A percentile compares a stretch with the other conserved stretches of the same genome.
Conservation (phyloP, 2,888 invertebrate species). For the Balanococcus diminutus region DNA sequence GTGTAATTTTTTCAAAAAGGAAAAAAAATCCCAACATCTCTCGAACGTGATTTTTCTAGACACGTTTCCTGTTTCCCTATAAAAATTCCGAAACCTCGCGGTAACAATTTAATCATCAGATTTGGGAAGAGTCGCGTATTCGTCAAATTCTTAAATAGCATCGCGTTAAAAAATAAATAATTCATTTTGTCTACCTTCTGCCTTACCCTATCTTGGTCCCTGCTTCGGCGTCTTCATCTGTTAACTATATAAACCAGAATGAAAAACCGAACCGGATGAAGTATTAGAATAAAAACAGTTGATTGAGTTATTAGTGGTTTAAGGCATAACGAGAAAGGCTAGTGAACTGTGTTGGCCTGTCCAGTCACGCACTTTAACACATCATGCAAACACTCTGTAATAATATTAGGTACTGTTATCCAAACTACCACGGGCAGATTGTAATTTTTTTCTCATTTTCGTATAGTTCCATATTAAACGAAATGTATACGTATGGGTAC, state of each 20-base stretch:
- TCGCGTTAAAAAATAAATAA: constrained; percentile 27
- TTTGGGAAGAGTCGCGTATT: background rate
- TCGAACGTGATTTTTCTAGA: background rate
- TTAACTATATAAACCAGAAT: constrained; percentile 18
- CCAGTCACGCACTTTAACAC: constrained; percentile 49
- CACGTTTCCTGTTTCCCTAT: background rate
- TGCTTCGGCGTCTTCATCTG: background rate
- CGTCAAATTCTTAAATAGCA: constrained; percentile 29
- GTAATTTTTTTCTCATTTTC: constrained; percentile 6
- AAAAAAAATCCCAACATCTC: background rate
- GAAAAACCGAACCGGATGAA: constrained; percentile 46
- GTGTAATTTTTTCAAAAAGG: constrained; percentile 7
- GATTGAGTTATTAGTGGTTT: constrained; percentile 53
- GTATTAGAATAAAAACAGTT: constrained; percentile 13
- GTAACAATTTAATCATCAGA: background rate
- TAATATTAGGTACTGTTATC: constrained; percentile 46
- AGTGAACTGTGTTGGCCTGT: constrained; percentile 50
- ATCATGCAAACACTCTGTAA: constrained; percentile 46
- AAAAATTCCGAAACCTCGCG: background rate
- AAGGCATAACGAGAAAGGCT: constrained; percentile 49
- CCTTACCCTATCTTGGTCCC: background rate
- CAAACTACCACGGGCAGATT: constrained; percentile 3
- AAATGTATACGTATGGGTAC: background rate
- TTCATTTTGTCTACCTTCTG: background rate
- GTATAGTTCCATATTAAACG: background rate